phyloP scores from a whole-genome alignment of 2,888 invertebrate species.

The Drosophila paracracens region DNA sequence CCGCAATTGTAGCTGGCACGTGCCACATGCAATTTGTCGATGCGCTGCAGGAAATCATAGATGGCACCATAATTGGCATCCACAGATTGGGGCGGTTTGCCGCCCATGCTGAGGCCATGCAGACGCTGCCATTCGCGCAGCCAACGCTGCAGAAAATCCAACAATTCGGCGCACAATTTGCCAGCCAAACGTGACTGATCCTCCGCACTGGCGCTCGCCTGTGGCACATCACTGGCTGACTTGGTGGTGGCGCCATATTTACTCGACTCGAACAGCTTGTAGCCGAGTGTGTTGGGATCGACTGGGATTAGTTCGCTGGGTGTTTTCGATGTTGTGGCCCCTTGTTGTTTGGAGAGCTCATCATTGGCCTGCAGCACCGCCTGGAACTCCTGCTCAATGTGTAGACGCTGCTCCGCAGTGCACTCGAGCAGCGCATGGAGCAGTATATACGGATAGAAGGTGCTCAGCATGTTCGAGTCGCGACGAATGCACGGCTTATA shows the following conservation, averaged over 20 bases:
- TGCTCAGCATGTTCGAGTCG: constrained; percentile 89
- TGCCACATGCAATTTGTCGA: constrained; percentile 89
- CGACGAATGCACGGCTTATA: constrained; percentile 91
- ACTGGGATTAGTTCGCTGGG: constrained; percentile 4
- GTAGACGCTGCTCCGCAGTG: constrained; percentile 82
- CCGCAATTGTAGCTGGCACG: constrained; percentile 91
- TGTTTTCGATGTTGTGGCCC: not conserved
- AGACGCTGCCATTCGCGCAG: constrained; percentile 86
- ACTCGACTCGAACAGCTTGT: constrained; percentile 73
- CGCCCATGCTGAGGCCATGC: constrained; percentile 65
- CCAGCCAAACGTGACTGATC: constrained; percentile 86
- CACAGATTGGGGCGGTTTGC: constrained; percentile 81
- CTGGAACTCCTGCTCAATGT: constrained; percentile 86
- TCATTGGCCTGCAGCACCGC: constrained; percentile 84
- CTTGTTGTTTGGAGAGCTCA: constrained; percentile 27
- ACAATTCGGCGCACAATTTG: constrained; percentile 89
- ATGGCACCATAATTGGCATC: constrained; percentile 77
- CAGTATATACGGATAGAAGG: constrained; percentile 91
- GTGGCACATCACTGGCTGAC: constrained; percentile 3
- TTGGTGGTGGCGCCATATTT: constrained; percentile 65
- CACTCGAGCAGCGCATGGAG: constrained; percentile 88
- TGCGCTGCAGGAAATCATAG: constrained; percentile 84
- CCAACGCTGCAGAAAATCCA: constrained; percentile 92
- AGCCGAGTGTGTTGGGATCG: constrained; percentile 37
- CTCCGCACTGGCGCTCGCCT: constrained; percentile 23